Conservation (phyloP, 2,113 vertebrate genomes). For the Oncorhynchus keta region DNA sequence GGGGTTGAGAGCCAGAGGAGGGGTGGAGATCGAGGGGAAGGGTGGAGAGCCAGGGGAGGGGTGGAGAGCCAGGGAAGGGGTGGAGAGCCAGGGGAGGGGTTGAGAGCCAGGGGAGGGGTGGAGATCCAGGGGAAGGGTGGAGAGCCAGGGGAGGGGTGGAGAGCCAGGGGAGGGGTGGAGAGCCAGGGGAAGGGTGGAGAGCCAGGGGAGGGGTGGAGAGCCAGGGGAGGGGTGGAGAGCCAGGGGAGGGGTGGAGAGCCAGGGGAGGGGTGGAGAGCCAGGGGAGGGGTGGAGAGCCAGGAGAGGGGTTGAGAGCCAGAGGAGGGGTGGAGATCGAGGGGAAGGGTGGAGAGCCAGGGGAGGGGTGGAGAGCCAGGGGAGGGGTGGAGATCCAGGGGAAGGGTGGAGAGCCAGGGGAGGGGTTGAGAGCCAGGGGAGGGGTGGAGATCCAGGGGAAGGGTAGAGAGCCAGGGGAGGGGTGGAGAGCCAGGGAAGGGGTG, state of each 20-base stretch:
- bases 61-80: too few relatives aligned
- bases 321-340: too few relatives aligned
- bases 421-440: conserved; percentile 43
- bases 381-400: conserved; percentile 29
- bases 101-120: conserved; percentile 10
- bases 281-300: background rate
- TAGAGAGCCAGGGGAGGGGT: conserved; percentile 10
- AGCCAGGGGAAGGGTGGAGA: background rate
- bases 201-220: background rate
- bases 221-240: background rate
- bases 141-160: too few relatives aligned
- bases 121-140: conserved; percentile 6
- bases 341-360: conserved; percentile 17
- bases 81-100: too few relatives aligned
- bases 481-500: too few relatives aligned
- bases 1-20: conserved; percentile 23
- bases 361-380: conserved; percentile 31
- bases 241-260: too few relatives aligned
- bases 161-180: background rate
- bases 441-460: conserved; percentile 36
- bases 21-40: conserved; percentile 35
- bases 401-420: conserved; percentile 15
- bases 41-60: conserved; percentile 15
- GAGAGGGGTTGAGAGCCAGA: conserved; percentile 42
- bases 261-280: background rate